Conservation (phyloP, 2,888 invertebrate genomes). For the Chloromyia formosa region DNA sequence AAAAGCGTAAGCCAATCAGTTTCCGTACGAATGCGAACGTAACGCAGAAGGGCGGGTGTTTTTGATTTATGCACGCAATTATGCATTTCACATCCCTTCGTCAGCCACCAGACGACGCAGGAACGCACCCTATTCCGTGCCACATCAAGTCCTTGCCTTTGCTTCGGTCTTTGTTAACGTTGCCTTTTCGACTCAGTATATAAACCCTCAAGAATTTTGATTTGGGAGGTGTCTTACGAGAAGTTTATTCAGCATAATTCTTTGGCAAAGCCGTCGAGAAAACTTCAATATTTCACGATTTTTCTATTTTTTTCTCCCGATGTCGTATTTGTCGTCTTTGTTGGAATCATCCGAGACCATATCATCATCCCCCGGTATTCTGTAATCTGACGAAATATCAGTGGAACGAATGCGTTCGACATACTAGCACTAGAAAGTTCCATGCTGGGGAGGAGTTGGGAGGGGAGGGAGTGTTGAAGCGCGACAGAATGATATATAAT, state of each 20-base stretch:
- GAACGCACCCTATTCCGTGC: constrained; percentile 36
- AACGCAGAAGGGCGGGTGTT: constrained; percentile 42
- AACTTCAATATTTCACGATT: constrained; percentile 35
- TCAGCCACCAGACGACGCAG: not conserved
- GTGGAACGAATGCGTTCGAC: constrained; percentile 29
- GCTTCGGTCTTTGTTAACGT: no score
- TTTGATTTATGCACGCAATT: constrained; percentile 50
- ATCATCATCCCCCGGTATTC: constrained; percentile 9
- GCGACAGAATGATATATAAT: constrained; percentile 8
- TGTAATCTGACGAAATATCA: constrained; percentile 15
- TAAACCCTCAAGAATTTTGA: not conserved
- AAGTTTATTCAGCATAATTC: constrained; percentile 42
- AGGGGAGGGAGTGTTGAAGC: not conserved
- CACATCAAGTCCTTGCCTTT: no score
- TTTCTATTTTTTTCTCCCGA: not conserved
- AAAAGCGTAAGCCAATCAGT: constrained; percentile 36
- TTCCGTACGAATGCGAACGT: constrained; percentile 29
- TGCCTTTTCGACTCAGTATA: constrained; percentile 5
- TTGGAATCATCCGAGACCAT: constrained; percentile 26
- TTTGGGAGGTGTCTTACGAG: constrained; percentile 42
- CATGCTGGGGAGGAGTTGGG: not conserved
- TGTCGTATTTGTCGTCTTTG: constrained; percentile 8
- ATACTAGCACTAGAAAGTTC: not conserved
- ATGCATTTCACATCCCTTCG: constrained; percentile 46
- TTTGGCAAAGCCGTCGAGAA: not conserved